A percentile compares a stretch with the other conserved stretches of the same genome.
These are phyloP conservation scores for Daktulosphaira vitifoliae DNA, from an alignment of 1,140 invertebrate species.

Conservation along the genomic window DNA sequence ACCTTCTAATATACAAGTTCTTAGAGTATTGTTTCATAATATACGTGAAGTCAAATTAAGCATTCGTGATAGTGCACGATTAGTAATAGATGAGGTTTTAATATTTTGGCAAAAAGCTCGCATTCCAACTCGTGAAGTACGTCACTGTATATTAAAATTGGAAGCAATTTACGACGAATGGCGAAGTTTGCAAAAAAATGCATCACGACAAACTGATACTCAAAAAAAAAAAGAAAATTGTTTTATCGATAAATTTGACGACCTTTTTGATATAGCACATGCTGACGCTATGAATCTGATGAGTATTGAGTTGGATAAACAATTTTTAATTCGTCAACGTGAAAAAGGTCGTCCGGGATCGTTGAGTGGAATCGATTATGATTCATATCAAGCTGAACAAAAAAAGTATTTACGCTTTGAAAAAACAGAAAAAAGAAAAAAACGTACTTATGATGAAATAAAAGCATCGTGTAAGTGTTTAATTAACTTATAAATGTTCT, in stretches of 20 bases:
- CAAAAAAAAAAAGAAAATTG: constrained; percentile 33
- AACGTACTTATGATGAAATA: neutral
- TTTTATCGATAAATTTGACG: constrained; percentile 36
- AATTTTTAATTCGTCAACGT: constrained; percentile 35
- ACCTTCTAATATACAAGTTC: constrained; percentile 36
- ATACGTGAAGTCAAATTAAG: constrained; percentile 28
- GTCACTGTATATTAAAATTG: constrained; percentile 36
- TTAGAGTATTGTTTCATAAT: constrained; percentile 34
- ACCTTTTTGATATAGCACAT: constrained; percentile 40
- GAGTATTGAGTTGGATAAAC: constrained; percentile 33
- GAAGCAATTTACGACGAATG: constrained; percentile 33
- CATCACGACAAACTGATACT: constrained; percentile 10
- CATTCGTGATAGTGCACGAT: neutral
- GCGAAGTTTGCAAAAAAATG: constrained; percentile 32
- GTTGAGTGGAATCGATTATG: constrained; percentile 4
- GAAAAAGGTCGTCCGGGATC: constrained; percentile 33
- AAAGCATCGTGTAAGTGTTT: neutral
- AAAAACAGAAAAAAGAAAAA: constrained; percentile 4
- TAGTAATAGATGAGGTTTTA: neutral
- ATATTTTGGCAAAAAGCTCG: constrained; percentile 31
- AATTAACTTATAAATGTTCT: neutral
- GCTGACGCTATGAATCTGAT: constrained; percentile 36
- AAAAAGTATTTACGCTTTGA: constrained; percentile 19
- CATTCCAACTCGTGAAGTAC: constrained; percentile 32
- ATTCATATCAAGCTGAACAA: neutral